Evolutionary conservation across 2,888 invertebrate genomes (phyloP).

Genomic region (Neelides folsomi): DNA sequence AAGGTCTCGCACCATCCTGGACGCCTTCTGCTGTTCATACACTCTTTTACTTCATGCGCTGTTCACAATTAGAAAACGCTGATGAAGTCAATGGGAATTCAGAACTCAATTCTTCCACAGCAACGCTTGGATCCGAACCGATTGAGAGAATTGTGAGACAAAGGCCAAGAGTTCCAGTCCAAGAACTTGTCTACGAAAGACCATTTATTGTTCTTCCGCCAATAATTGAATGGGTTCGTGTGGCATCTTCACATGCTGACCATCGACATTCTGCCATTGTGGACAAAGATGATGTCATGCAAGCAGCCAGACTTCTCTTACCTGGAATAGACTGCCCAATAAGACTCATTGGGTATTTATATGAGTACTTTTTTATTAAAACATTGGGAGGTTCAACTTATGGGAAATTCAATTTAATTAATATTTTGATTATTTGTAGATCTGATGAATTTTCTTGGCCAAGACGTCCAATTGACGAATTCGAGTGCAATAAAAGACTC

Average conservation of each 20-base stretch:
- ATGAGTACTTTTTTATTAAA: neutral
- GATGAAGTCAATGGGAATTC: slow-evolving; percentile 17
- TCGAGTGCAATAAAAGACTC: slow-evolving; percentile 35
- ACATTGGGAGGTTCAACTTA: neutral
- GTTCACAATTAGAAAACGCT: slow-evolving; percentile 49
- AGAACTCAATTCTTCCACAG: slow-evolving; percentile 22
- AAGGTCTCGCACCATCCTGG: slow-evolving; percentile 34
- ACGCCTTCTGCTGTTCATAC: slow-evolving; percentile 57
- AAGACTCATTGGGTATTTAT: slow-evolving; percentile 50
- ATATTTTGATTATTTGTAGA: slow-evolving; percentile 9
- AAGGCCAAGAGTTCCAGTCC: slow-evolving; percentile 40
- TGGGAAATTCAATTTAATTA: neutral
- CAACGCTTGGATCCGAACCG: slow-evolving; percentile 21
- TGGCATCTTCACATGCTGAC: slow-evolving; percentile 66
- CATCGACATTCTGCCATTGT: slow-evolving; percentile 62
- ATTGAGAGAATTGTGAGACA: slow-evolving; percentile 14
- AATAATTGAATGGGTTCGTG: slow-evolving; percentile 78
- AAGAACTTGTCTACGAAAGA: slow-evolving; percentile 70
- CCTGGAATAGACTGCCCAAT: slow-evolving; percentile 84
- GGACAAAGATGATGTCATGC: slow-evolving; percentile 75
- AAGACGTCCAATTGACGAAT: slow-evolving; percentile 35
- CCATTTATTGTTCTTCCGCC: slow-evolving; percentile 80
- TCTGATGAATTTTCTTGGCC: slow-evolving; percentile 36
- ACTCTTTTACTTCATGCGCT: slow-evolving; percentile 81
- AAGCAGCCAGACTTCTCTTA: slow-evolving; percentile 68